Evolutionary conservation across 2,888 invertebrate species (phyloP).

Genomic region (Perizoma flavofasciatum): DNA sequence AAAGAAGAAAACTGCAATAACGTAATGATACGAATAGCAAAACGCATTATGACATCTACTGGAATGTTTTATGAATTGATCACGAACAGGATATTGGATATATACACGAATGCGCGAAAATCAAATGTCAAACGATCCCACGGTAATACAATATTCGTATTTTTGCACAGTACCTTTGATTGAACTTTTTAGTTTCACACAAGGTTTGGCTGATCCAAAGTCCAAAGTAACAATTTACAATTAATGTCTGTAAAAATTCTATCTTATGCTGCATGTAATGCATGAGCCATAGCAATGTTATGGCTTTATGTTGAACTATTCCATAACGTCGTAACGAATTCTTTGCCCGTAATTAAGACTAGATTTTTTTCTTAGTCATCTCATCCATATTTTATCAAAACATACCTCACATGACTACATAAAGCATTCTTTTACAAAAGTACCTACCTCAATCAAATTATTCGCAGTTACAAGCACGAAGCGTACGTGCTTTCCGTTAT

Average conservation of each 20-base stretch:
- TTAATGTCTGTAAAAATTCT: no score
- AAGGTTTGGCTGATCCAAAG: not conserved
- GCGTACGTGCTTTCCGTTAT: constrained; percentile 70
- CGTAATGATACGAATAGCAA: not conserved
- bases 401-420: constrained; percentile 6
- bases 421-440: constrained; percentile 14
- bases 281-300: no score
- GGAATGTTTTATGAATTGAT: constrained; percentile 13
- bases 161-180: constrained; percentile 1
- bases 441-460: constrained; percentile 19
- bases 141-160: constrained; percentile 50
- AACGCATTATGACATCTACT: not conserved
- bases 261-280: no score
- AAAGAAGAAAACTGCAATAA: no score
- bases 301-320: not conserved
- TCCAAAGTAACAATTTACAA: no score
- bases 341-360: constrained; percentile 8
- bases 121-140: constrained; percentile 56
- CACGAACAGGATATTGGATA: constrained; percentile 48
- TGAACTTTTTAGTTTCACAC: no score
- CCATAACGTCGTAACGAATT: constrained; percentile 5
- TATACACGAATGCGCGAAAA: constrained; percentile 59
- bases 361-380: constrained; percentile 12
- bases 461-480: constrained; percentile 47
- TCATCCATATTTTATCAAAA: constrained; percentile 20